Evolutionary conservation across 2,888 invertebrate species (phyloP), one percentile per base, ranked within the genome.

Genomic region (Pegoplata infirma): DNA sequence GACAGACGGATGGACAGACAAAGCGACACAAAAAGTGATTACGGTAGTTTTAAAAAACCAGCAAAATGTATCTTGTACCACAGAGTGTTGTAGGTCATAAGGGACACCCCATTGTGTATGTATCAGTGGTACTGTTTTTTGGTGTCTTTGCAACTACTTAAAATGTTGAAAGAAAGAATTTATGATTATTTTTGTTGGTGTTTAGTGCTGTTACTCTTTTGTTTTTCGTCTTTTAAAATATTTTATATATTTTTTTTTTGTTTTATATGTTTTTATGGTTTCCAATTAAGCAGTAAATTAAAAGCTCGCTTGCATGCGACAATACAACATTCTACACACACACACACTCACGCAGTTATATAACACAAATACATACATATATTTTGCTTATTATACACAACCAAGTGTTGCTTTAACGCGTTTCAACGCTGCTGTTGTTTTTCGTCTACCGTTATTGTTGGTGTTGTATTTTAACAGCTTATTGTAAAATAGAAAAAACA

Each of bases 201-300:
- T 10, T 56, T 17, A 58, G 3, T 47, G 64, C 25, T 53, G 59
- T 21, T 51, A 55, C 14, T 46, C 46, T 12, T 49, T 49, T 32
- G 14, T 32, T 46, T 25, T 44, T 46, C 10, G 14, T n/a, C n/a
- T 40, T 28, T 47, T 10, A 10, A n/a, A n/a, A n/a, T n/a, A n/a
- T n/a, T n/a, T n/a, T n/a, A n/a, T n/a, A n/a, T 40, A 8, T 56
- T 51, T 51, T 28, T 12, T n/a, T 51, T 46, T 66, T 47, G 3
- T 53, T 46, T 44, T 55, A 58, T 71, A 71, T 67, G 56, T 59
- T 25, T 79, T 76, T 71, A 79, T 79, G 69, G 79, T 76, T 76
- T 72, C 72, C 64, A 80, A 80, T 80, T 80, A 80, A 76, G 76
- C 55, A 76, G 68, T 80, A 76, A 73, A 80, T 76, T 76, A 73